Conservation (phyloP, 2,888 invertebrate genomes). For the Ophion ventricosus region DNA sequence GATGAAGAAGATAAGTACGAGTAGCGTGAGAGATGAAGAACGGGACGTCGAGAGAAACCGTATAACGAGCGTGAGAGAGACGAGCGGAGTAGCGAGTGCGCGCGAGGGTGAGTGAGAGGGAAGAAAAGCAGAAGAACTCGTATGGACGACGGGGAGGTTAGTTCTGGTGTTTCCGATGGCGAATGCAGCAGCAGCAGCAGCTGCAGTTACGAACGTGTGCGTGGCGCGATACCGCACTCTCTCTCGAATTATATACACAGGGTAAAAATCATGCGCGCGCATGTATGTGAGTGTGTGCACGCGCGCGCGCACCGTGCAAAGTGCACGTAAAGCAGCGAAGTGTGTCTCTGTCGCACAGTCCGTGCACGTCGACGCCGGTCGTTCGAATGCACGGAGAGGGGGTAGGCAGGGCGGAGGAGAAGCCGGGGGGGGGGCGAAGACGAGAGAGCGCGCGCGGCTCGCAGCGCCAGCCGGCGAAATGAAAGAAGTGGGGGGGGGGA, state of each 20-base stretch:
- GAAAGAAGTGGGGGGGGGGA: slow-evolving; percentile 7
- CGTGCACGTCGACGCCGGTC: slow-evolving; percentile 52
- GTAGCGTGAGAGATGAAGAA: slow-evolving; percentile 17
- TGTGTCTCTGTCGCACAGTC: slow-evolving; percentile 14
- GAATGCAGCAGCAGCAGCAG: slow-evolving; percentile 54
- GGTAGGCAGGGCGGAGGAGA: slow-evolving; percentile 1
- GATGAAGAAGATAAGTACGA: slow-evolving; percentile 24
- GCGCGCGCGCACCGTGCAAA: slow-evolving; percentile 27
- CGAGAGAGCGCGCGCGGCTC: slow-evolving; percentile 20
- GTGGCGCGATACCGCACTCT: slow-evolving; percentile 28
- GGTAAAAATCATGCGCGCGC: background rate
- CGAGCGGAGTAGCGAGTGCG: background rate
- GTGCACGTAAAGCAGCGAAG: slow-evolving; percentile 24
- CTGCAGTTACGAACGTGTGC: slow-evolving; percentile 34
- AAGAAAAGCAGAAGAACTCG: slow-evolving; percentile 41
- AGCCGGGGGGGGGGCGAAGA: slow-evolving; percentile 25
- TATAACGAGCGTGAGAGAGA: slow-evolving; percentile 16
- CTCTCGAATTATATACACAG: background rate
- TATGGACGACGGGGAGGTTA: slow-evolving; percentile 43
- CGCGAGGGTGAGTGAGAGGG: slow-evolving; percentile 13
- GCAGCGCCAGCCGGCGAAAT: slow-evolving; percentile 55
- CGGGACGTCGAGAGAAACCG: slow-evolving; percentile 46
- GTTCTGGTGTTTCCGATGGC: slow-evolving; percentile 32
- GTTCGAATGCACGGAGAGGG: slow-evolving; percentile 6
- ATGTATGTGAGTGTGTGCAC: slow-evolving; percentile 1